Percentiles rank a stretch among this genome's conserved stretches.
Conservation (phyloP, 2,797 vertebrate genomes). For the Balearica regulorum region DNA sequence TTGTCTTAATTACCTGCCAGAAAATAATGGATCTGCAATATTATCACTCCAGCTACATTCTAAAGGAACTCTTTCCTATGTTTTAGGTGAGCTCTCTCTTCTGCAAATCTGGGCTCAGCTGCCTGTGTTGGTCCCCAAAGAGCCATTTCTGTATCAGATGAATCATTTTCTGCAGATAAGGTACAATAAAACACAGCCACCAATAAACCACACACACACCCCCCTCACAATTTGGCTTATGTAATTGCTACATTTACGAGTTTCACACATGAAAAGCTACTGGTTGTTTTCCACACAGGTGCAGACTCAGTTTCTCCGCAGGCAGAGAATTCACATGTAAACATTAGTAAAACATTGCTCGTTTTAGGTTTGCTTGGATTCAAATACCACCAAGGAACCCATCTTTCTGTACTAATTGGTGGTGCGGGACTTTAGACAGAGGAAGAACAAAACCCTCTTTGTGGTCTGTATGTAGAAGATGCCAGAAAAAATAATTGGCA, state of each 20-base stretch:
- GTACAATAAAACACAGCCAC: background rate
- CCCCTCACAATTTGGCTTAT: background rate
- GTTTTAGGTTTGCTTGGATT: background rate
- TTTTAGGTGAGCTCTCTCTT: background rate
- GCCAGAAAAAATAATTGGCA: background rate
- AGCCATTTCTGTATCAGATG: background rate
- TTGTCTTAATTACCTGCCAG: background rate
- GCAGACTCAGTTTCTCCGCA: background rate
- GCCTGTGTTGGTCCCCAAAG: background rate
- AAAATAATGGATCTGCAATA: background rate
- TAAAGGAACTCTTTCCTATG: background rate
- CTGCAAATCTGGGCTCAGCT: background rate
- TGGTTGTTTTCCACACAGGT: background rate
- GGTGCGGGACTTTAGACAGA: background rate
- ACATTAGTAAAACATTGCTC: background rate
- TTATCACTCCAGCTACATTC: background rate
- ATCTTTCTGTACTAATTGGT: background rate
- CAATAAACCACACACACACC: background rate
- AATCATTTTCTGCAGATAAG: constrained; percentile 1
- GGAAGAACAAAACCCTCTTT: background rate
- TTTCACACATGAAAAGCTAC: background rate
- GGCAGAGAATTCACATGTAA: background rate
- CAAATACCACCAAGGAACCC: background rate
- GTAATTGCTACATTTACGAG: background rate
- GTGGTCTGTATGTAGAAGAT: background rate